Evolutionary conservation across 2,888 invertebrate genomes (phyloP).

Genomic region (Parapristionchus giblindavisi): DNA sequence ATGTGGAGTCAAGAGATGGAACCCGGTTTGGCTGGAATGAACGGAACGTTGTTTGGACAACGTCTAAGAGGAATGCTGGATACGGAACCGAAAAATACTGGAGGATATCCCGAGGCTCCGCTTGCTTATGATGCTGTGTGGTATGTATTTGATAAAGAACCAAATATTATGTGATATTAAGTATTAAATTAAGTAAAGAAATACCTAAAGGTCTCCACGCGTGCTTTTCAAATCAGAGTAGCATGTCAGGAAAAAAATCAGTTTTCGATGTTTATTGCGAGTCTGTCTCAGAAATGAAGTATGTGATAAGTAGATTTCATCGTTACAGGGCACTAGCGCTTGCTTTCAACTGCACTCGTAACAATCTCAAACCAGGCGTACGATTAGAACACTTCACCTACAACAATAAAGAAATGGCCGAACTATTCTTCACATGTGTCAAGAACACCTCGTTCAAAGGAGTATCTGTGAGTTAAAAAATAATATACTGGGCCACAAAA

Average conservation of each 20-base stretch:
- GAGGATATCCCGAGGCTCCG: slow-evolving; percentile 85
- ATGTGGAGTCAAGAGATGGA: slow-evolving; percentile 97
- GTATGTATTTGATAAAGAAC: slow-evolving; percentile 70
- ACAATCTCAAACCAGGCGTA: slow-evolving; percentile 82
- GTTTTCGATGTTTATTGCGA: too few relatives aligned
- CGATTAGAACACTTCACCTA: slow-evolving; percentile 94
- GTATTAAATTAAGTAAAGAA: slow-evolving; percentile 20
- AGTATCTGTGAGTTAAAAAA: slow-evolving; percentile 88
- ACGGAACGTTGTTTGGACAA: slow-evolving; percentile 38
- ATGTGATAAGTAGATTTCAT: background rate
- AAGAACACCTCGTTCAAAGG: slow-evolving; percentile 98
- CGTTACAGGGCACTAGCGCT: slow-evolving; percentile 82
- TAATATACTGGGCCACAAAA: background rate
- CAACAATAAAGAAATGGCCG: slow-evolving; percentile 90
- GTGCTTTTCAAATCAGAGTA: too few relatives aligned
- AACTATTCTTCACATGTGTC: slow-evolving; percentile 95
- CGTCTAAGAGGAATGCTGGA: slow-evolving; percentile 60
- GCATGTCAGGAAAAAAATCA: too few relatives aligned
- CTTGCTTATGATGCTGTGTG: slow-evolving; percentile 98
- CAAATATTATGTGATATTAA: too few relatives aligned
- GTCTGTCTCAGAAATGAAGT: background rate
- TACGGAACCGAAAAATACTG: slow-evolving; percentile 84
- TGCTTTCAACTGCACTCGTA: slow-evolving; percentile 96
- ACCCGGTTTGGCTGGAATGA: slow-evolving; percentile 80
- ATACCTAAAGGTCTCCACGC: slow-evolving; percentile 4